A percentile compares a stretch with the other conserved stretches of the same genome.
Evolutionary conservation across 64 coral and sea anemone genomes (phyloP).

Genomic region (Astreopora myriophthalma): DNA sequence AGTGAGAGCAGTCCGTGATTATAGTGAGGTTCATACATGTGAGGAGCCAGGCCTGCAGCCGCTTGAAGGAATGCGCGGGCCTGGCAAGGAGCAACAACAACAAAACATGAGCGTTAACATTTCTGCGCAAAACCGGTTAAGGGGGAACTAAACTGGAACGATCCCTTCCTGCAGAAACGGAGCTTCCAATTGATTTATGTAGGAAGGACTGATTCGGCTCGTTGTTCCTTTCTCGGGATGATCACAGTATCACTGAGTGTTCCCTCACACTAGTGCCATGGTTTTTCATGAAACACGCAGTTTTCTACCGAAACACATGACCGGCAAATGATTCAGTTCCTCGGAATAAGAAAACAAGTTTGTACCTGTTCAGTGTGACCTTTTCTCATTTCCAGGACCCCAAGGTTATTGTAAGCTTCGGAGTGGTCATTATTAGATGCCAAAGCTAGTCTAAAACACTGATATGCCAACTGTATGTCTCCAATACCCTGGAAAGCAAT

Average conservation of each 20-base stretch:
- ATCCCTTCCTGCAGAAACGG: no score
- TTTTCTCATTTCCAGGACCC: conserved; percentile 96
- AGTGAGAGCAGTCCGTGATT: conserved; percentile 88
- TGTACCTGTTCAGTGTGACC: conserved; percentile 94
- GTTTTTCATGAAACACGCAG: no score
- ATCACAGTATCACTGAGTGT: no score
- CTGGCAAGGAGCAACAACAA: conserved; percentile 20
- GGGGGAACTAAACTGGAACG: no score
- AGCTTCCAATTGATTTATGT: no score
- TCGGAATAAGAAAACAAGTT: neutral
- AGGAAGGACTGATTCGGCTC: no score
- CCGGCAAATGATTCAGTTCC: neutral
- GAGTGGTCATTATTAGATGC: conserved; percentile 96
- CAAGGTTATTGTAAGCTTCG: conserved; percentile 96
- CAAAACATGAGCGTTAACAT: no score
- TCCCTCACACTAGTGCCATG: no score
- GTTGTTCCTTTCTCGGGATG: no score
- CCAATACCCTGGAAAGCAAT: conserved; percentile 85
- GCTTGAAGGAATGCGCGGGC: conserved; percentile 88
- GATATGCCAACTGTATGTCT: conserved; percentile 86
- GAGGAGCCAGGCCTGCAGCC: conserved; percentile 73
- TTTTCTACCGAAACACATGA: no score
- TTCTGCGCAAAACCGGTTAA: no score
- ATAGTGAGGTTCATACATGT: conserved; percentile 96
- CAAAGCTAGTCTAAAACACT: conserved; percentile 93